These are phyloP conservation scores for Lissocephala sabroskyi DNA, from an alignment of 2,888 invertebrate species.

Conservation along the genomic window DNA sequence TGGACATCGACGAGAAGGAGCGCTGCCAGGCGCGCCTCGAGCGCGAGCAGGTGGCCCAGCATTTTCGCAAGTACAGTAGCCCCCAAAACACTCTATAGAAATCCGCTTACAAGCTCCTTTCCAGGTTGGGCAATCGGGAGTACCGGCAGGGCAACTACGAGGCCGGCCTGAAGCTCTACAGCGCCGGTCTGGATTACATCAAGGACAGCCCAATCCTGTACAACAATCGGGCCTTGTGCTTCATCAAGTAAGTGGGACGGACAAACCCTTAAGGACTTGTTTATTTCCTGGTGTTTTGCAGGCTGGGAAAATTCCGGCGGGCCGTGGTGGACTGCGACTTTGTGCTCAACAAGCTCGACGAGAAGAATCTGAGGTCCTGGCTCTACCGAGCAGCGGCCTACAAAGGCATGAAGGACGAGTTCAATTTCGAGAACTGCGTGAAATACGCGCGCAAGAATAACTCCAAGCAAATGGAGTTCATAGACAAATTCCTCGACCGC, in stretches of 20 bases:
- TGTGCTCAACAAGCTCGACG: constrained; percentile 80
- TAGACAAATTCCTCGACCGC: constrained; percentile 74
- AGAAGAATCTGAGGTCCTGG: constrained; percentile 82
- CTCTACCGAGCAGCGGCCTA: constrained; percentile 83
- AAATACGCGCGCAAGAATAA: constrained; percentile 78
- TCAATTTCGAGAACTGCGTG: constrained; percentile 76
- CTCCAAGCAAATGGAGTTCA: constrained; percentile 77
- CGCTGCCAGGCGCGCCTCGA: constrained; percentile 79
- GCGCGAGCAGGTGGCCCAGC: constrained; percentile 81
- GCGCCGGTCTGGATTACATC: constrained; percentile 83
- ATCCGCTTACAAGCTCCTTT: too few species aligned
- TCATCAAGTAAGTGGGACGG: constrained; percentile 60
- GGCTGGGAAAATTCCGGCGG: constrained; percentile 75
- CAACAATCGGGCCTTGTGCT: constrained; percentile 82
- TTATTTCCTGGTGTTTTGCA: constrained; percentile 14
- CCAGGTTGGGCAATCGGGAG: constrained; percentile 79
- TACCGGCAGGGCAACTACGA: constrained; percentile 81
- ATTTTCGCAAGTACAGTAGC: constrained; percentile 77
- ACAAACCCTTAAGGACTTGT: background rate
- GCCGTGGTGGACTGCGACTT: constrained; percentile 82
- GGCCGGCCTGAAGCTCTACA: constrained; percentile 81
- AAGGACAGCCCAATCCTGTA: constrained; percentile 85
- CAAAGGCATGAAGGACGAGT: constrained; percentile 75
- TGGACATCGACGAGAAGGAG: constrained; percentile 82
- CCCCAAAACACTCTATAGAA: too few species aligned